These are phyloP conservation scores for Bombus soroeensis DNA, from an alignment of 1,140 invertebrate species.

Conservation along the genomic window DNA sequence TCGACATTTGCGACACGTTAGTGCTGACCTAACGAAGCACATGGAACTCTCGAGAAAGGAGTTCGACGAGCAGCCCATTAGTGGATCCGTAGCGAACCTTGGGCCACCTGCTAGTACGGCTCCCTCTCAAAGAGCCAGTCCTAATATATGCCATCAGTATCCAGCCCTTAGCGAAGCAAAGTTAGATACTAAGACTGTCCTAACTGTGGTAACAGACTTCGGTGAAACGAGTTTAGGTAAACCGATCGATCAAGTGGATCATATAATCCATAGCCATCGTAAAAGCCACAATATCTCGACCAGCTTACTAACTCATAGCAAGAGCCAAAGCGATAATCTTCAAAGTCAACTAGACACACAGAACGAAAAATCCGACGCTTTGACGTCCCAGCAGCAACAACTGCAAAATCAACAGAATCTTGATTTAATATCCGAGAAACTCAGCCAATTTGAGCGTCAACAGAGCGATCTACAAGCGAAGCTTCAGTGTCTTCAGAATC, in stretches of 20 bases:
- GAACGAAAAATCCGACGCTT: constrained; percentile 65
- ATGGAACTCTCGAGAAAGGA: constrained; percentile 80
- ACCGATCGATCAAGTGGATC: constrained; percentile 76
- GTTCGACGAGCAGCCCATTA: constrained; percentile 80
- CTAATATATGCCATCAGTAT: constrained; percentile 79
- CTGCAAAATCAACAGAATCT: constrained; percentile 80
- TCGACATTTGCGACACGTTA: constrained; percentile 80
- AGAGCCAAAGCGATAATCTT: constrained; percentile 74
- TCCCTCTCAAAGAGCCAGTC: constrained; percentile 77
- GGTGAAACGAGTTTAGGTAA: constrained; percentile 69
- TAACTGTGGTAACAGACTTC: constrained; percentile 78
- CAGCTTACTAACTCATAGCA: constrained; percentile 73
- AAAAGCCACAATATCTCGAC: constrained; percentile 74
- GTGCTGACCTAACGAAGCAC: constrained; percentile 80
- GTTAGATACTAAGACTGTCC: constrained; percentile 74
- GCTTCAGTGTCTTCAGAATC: constrained; percentile 79
- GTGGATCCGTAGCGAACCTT: constrained; percentile 78
- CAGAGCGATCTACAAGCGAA: constrained; percentile 80
- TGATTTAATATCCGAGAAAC: constrained; percentile 79
- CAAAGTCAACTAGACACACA: constrained; percentile 65
- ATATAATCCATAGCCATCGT: constrained; percentile 80
- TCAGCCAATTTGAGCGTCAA: constrained; percentile 80
- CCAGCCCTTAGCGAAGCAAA: constrained; percentile 78
- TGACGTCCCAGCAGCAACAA: constrained; percentile 61
- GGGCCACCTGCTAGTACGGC: constrained; percentile 66